Evolutionary conservation across 2,113 vertebrate species (phyloP).

Genomic region (Antennarius striatus): DNA sequence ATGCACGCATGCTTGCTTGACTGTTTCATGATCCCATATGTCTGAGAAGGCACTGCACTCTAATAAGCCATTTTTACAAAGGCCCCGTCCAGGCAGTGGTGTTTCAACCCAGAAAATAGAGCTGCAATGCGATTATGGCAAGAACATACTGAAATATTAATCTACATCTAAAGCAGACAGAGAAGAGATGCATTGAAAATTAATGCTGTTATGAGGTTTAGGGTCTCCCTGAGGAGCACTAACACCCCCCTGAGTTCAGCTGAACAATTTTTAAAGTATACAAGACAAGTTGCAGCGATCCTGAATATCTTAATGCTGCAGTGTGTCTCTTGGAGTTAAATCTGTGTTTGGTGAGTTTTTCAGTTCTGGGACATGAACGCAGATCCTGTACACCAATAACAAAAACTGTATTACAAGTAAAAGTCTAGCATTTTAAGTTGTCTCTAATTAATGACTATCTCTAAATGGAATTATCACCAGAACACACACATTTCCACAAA

Average conservation of each 20-base stretch:
- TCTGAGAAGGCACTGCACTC: slow-evolving; percentile 2
- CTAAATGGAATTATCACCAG: too few species aligned
- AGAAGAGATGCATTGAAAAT: slow-evolving; percentile 43
- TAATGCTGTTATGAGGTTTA: slow-evolving; percentile 33
- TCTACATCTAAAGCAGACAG: slow-evolving; percentile 36
- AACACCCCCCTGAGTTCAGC: slow-evolving; percentile 6
- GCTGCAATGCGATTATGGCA: slow-evolving; percentile 25
- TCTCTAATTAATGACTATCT: too few species aligned
- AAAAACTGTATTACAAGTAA: too few species aligned
- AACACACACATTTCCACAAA: too few species aligned
- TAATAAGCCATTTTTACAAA: slow-evolving; percentile 30
- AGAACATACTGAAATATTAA: slow-evolving; percentile 58
- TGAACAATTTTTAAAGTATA: slow-evolving; percentile 15
- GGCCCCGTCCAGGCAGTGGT: neutral
- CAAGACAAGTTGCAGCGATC: neutral
- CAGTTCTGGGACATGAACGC: too few species aligned
- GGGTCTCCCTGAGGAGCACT: slow-evolving; percentile 15
- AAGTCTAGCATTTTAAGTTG: too few species aligned
- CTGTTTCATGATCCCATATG: slow-evolving; percentile 28
- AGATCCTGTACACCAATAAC: too few species aligned
- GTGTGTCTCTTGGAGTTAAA: neutral
- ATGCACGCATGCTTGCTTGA: neutral
- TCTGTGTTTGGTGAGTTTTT: neutral
- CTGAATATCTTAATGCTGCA: neutral
- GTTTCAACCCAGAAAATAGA: slow-evolving; percentile 14